Base-by-base conservation (phyloP, 1,140 invertebrate genomes). In the Manduca sexta region DNA sequence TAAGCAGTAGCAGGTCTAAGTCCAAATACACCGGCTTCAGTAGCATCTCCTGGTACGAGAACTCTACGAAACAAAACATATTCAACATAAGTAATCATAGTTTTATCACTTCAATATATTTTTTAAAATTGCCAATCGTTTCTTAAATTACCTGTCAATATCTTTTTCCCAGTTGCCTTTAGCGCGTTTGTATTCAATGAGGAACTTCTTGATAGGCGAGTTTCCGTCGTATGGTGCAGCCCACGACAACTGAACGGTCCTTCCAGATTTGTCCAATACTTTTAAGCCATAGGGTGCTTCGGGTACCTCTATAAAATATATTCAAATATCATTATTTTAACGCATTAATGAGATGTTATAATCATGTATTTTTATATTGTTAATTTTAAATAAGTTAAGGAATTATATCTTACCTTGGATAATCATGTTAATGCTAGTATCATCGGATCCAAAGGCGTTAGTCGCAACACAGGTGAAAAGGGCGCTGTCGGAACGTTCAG, bases 371-470 rank as follows among this genome's bases (percentile, higher is more conserved):
- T 43, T 41, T n/a, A 2, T 21, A 21, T 26, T 41, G 11, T 13
- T 3, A 10, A 21, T 8, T 21, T 10, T 21, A 10, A 5, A 1
- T 15, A 12, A 3, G n/a, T 42, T 26, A 26, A 5, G 21, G 8
- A 26, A 26, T 5, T 52, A 45, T 51, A 18, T 18, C 16, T 45
- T 79, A 94, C 94, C 94, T 92, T 98, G 96, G 52, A 98, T 93
- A 67, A 97, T 97, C 87, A 98, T 92, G 74, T 97, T 96, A 70
- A 98, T 97, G 73, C 94, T 97, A 11, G 96, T 97, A 65, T 98
- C 95, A 76, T 98, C 97, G 60, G 93, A 95, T 13, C 97, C 97
- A 79, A 98, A 97, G 14, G 94, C 93, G 85, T 99, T 99, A 3
- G 95, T 96, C 0, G 96, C 97, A 4, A 96, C 93, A 71, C 97